Base-by-base conservation (phyloP, 2,888 invertebrate species). In the Nebria salina region DNA sequence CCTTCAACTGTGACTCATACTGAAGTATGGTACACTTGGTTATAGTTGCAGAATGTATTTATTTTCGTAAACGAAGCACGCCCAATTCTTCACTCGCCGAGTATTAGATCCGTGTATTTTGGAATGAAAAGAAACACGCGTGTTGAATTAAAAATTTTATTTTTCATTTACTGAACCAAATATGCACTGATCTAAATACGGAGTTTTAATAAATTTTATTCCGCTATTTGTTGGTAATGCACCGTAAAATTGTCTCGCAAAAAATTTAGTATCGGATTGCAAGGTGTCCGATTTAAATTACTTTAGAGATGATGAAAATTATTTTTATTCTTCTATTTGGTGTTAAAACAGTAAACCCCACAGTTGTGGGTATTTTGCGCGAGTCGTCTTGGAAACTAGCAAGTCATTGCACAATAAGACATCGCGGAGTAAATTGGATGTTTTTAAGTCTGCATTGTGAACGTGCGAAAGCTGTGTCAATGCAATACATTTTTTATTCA, bases 1-100 rank as follows among this genome's bases (percentile, higher is more conserved):
- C 77, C 77, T 70, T 77, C 43, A 77, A 77, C 77, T 77, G 77
- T 77, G 77, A 77, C 43, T 77, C 70, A 77, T 64, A 15, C 7
- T 72, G 7, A 13, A 73, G 42, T 42, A 72, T 72, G 34, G 42
- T 9, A 34, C 9, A 72, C 11, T 54, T 54, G 54, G 54, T 54
- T 34, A 54, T 11, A 54, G 54, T 54, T 54, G 54, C 54, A 54
- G 54, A 54, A 54, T 54, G 5, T 34, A 34, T 54, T 54, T 54
- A 54, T 54, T 34, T 34, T 34, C 34, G 34, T 34, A 34, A 34
- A 34, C 34, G 2, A 34, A 13, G 54, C 54, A 54, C 54, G 54
- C 54, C 54, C 54, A 54, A 54, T 34, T 11, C 54, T 6, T 34
- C 34, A 34, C 34, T 34, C 5, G 1, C 5, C 2, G 34, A 5